A percentile compares a stretch with the other conserved stretches of the same genome.
phyloP scores from a whole-genome alignment of 2,113 vertebrate genomes.

The Vulpes ferrilata region DNA sequence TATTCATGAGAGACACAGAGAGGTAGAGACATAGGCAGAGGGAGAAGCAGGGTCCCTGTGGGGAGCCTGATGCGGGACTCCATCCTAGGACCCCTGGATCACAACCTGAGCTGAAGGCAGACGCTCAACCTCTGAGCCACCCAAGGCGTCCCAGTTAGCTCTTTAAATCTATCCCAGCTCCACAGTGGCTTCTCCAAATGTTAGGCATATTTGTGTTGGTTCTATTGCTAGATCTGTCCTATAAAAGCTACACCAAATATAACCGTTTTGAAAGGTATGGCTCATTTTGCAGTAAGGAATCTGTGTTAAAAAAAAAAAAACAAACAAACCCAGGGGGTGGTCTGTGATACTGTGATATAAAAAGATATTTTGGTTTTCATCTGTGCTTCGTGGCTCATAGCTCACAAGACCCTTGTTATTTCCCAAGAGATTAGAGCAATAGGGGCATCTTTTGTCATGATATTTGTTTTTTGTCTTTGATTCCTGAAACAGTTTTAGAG shows the following conservation, averaged over 20 bases:
- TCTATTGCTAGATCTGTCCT: neutral
- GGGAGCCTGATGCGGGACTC: no score
- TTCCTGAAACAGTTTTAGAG: neutral
- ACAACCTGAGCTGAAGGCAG: no score
- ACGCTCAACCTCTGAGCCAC: no score
- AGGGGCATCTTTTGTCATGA: neutral
- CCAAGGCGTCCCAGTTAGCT: neutral
- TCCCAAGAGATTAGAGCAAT: neutral
- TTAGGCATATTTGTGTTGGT: neutral
- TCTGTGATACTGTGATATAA: neutral
- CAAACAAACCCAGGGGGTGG: neutral
- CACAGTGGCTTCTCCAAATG: neutral
- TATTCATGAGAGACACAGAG: no score
- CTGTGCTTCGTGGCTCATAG: neutral
- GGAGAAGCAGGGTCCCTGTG: no score
- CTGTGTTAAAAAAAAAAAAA: neutral
- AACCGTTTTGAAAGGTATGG: neutral
- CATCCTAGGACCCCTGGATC: no score
- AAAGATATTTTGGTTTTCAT: neutral
- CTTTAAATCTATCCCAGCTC: neutral
- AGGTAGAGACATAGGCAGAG: no score
- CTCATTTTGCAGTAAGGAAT: neutral
- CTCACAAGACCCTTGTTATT: neutral
- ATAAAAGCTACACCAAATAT: neutral
- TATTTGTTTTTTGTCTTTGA: neutral